Base-by-base conservation (phyloP, 2,888 invertebrate species). In the Chalcis sispes region DNA sequence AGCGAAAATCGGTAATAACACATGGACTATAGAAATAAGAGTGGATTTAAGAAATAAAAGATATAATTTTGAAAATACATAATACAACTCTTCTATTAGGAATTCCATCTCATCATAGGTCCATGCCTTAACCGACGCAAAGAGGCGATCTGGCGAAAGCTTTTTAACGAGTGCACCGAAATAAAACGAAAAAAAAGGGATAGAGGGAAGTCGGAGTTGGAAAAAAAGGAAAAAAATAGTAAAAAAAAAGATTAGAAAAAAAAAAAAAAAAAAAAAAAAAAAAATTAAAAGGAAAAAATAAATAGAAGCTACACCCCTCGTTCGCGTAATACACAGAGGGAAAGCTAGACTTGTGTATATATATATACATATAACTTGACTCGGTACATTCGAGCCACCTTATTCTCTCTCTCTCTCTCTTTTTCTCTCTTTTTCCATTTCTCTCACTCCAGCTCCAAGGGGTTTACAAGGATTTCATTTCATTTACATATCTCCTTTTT, bases 391-490 rank as follows among this genome's bases (percentile, higher is more conserved):
- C 36, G 27, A 73, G 61, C 29, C 25, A 66, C 20, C 72, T 36
- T 15, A 1, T 29, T n/a, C 66, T 23, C 23, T 20, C 48, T 5
- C 64, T 32, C 23, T 1, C 62, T 15, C 29, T 20, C 56, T 29
- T 18, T 27, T n/a, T n/a, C n/a, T n/a, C n/a, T n/a, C n/a, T n/a
- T n/a, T n/a, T n/a, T n/a, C n/a, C n/a, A n/a, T n/a, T n/a, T n/a
- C n/a, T n/a, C n/a, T n/a, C n/a, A n/a, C n/a, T n/a, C n/a, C n/a
- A n/a, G n/a, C 50, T 36, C 29, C 56, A 64, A 52, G 70, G n/a
- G 81, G 76, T 81, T 81, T 80, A 80, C 69, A 81, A 83, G 83
- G 81, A 83, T 83, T 84, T 81, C 81, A 83, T 83, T 83, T 82
- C 81, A 82, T 84, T 83, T 83, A 80, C 82, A 81, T 83, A 81